A percentile compares a stretch with the other conserved stretches of the same genome.
phyloP scores from a whole-genome alignment of 2,888 invertebrate genomes.

The Euplexia lucipara region DNA sequence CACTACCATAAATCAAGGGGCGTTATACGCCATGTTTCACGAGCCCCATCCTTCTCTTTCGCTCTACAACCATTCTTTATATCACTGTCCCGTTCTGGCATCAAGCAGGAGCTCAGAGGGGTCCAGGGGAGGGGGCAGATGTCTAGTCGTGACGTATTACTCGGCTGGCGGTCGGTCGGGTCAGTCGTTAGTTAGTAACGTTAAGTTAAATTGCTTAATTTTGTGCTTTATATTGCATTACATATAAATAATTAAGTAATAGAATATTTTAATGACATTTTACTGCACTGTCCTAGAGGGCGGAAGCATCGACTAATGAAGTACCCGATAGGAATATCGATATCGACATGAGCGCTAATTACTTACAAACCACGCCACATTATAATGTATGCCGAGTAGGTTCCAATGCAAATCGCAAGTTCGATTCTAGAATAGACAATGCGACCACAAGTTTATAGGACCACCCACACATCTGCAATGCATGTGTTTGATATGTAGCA shows the following conservation, averaged over 20 bases:
- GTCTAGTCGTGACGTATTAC: conserved; percentile 91
- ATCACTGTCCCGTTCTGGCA: conserved; percentile 81
- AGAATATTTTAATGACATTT: conserved; percentile 33
- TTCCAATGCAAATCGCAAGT: conserved; percentile 90
- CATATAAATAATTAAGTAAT: conserved; percentile 28
- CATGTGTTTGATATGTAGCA: conserved; percentile 66
- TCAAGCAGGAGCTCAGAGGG: conserved; percentile 82
- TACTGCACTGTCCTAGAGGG: conserved; percentile 49
- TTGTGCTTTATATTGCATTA: conserved; percentile 63
- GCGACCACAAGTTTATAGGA: conserved; percentile 86
- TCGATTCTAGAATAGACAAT: conserved; percentile 90
- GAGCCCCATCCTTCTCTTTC: conserved; percentile 84
- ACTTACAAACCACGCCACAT: conserved; percentile 81
- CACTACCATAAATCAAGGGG: conserved; percentile 91
- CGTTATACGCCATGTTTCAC: conserved; percentile 92
- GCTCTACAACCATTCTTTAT: conserved; percentile 78
- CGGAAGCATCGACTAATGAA: conserved; percentile 79
- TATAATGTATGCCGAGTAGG: conserved; percentile 88
- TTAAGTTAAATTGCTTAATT: conserved; percentile 70
- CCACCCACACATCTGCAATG: conserved; percentile 85
- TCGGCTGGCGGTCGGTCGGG: conserved; percentile 84
- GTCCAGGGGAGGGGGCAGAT: conserved; percentile 84
- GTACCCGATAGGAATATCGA: conserved; percentile 84
- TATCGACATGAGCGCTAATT: conserved; percentile 86
- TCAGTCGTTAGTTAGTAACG: conserved; percentile 76